Evolutionary conservation across 2,888 invertebrate species (phyloP), one percentile per base, ranked within the genome.

Genomic region (Eilema sororculum): DNA sequence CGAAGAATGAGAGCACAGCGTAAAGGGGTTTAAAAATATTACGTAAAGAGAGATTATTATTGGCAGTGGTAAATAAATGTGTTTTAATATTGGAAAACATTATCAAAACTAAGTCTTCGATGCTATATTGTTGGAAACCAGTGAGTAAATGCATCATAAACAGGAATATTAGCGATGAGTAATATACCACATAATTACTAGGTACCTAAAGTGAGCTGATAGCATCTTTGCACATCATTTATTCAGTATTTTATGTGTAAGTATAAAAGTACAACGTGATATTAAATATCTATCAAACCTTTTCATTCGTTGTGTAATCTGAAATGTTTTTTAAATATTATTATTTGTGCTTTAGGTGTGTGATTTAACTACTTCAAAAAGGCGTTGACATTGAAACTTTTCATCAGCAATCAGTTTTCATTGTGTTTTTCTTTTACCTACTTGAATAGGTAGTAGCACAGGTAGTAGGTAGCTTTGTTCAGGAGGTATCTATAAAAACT

Each of bases 11-110:
- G 25, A 90, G 66, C 5, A 86, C 60, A 1, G 86, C 46, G 46
- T 89, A 90, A 1, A 90, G 57, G 13, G 91, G 90, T 67, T 84
- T 89, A 56, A 91, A 87, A 67, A 83, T 77, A 20, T 73, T 67
- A 72, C 79, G 58, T 82, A 80, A 71, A 75, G 79, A 57, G 46
- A 67, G 52, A 63, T 74, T 66, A 12, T 73, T 56, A 30, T 73
- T 71, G 0, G 72, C 57, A 20, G 71, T 75, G 5, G 60, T 52
- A 33, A 66, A 68, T 67, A 82, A 83, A 69, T 73, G 67, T 62
- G 77, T 82, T 69, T 78, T 83, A 9, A 81, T 46, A 6, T 65
- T 74, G 33, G 77, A 74, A 64, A 81, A 68, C 87, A 88, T 79
- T 73, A 73, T 77, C 16, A 61, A 37, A 60, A 33, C 2, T 0